These are phyloP conservation scores for Malthinus seriepunctatus DNA, from an alignment of 2,888 invertebrate genomes.

Conservation along the genomic window DNA sequence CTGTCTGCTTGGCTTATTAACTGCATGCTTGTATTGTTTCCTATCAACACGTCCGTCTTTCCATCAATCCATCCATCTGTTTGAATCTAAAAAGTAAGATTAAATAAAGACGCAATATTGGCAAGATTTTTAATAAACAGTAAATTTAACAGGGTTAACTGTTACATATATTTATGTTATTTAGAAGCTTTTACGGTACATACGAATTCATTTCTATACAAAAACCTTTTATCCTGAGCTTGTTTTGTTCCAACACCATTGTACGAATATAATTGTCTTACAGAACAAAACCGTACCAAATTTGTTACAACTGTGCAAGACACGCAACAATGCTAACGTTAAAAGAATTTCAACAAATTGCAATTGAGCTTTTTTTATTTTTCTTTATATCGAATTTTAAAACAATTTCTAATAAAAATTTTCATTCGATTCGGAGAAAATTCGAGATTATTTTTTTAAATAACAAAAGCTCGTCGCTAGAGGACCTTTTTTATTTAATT, in stretches of 20 bases:
- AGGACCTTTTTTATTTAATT: too few species aligned
- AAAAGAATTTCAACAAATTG: slow-evolving; percentile 11
- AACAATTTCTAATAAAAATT: background rate
- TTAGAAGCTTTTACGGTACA: slow-evolving; percentile 3
- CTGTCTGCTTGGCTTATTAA: too few species aligned
- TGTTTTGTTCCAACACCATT: slow-evolving; percentile 21
- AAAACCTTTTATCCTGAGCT: slow-evolving; percentile 17
- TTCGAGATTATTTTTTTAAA: too few species aligned
- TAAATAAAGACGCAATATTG: slow-evolving; percentile 1
- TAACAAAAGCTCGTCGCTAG: too few species aligned
- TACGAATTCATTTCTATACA: slow-evolving; percentile 13
- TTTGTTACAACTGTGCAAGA: slow-evolving; percentile 12
- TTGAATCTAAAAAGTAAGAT: too few species aligned
- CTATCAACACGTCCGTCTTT: too few species aligned
- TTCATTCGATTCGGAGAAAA: background rate
- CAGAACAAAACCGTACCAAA: slow-evolving; percentile 15
- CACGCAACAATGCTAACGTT: slow-evolving; percentile 15
- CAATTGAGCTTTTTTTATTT: slow-evolving; percentile 8
- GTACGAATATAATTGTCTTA: slow-evolving; percentile 20
- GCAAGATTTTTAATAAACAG: background rate
- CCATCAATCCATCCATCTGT: too few species aligned
- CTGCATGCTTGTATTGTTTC: too few species aligned
- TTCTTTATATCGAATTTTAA: background rate
- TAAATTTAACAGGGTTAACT: slow-evolving; percentile 2
- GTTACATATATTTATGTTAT: slow-evolving; percentile 9